These are phyloP conservation scores for Heteronetta atricapilla DNA, from an alignment of 2,113 vertebrate genomes.

Conservation along the genomic window DNA sequence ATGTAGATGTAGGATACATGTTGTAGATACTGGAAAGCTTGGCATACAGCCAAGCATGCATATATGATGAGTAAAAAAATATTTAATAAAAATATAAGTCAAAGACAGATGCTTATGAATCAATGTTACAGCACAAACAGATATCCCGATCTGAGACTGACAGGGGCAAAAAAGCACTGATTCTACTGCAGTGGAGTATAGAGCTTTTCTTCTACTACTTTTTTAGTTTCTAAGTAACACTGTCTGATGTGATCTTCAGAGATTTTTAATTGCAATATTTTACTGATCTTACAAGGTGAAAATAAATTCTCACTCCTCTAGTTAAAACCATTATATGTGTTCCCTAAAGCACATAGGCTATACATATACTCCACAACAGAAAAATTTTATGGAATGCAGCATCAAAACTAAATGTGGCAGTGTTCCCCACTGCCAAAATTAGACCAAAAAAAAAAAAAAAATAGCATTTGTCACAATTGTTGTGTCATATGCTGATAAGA, in stretches of 20 bases:
- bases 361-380: accelerated
- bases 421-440: background rate
- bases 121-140: background rate
- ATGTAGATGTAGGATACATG: background rate
- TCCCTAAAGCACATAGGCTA: background rate
- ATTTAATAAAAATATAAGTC: background rate
- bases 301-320: background rate
- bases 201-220: background rate
- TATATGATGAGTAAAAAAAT: background rate
- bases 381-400: background rate
- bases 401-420: background rate
- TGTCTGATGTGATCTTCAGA: background rate
- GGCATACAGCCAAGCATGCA: background rate
- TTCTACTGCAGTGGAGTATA: background rate
- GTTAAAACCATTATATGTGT: background rate
- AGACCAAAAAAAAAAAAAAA: background rate
- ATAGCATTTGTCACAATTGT: background rate
- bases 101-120: background rate
- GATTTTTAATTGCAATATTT: background rate
- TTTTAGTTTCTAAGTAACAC: background rate
- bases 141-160: background rate
- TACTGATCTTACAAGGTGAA: background rate
- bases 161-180: background rate
- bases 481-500: background rate
- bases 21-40: background rate